These are phyloP conservation scores for Rhegmatorhina hoffmannsi DNA, from an alignment of 2,113 vertebrate genomes.

Conservation along the genomic window DNA sequence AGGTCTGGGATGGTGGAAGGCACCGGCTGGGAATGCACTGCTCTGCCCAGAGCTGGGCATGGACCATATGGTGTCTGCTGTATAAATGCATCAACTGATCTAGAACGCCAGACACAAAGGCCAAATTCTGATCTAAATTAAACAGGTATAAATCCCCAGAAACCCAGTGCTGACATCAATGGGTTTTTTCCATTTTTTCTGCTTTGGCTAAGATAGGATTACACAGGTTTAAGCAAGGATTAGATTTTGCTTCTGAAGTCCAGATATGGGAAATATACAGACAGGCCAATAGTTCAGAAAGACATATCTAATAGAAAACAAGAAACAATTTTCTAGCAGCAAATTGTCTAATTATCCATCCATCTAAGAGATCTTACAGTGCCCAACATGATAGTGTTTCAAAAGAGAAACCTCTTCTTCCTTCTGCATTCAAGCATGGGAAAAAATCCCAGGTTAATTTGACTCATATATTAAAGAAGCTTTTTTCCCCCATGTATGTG, in stretches of 20 bases:
- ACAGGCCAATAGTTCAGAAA: neutral
- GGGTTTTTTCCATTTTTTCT: accelerated
- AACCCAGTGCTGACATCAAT: neutral
- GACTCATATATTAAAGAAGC: neutral
- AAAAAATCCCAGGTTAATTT: neutral
- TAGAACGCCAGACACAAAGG: neutral
- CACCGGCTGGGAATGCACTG: neutral
- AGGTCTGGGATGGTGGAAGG: accelerated
- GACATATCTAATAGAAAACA: neutral
- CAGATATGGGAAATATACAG: neutral
- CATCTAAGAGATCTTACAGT: neutral
- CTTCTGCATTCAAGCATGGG: neutral
- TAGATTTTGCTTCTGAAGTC: neutral
- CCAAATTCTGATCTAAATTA: neutral
- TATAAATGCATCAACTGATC: neutral
- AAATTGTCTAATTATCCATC: neutral
- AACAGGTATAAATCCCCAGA: slow-evolving; percentile 11
- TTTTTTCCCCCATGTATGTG: neutral
- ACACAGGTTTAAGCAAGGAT: neutral
- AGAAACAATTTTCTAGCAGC: neutral
- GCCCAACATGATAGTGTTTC: neutral
- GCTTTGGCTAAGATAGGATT: neutral
- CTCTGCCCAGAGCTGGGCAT: neutral
- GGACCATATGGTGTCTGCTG: neutral
- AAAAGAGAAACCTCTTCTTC: neutral